phyloP scores from a whole-genome alignment of 2,888 invertebrate species.

The Polymixis flavicincta region DNA sequence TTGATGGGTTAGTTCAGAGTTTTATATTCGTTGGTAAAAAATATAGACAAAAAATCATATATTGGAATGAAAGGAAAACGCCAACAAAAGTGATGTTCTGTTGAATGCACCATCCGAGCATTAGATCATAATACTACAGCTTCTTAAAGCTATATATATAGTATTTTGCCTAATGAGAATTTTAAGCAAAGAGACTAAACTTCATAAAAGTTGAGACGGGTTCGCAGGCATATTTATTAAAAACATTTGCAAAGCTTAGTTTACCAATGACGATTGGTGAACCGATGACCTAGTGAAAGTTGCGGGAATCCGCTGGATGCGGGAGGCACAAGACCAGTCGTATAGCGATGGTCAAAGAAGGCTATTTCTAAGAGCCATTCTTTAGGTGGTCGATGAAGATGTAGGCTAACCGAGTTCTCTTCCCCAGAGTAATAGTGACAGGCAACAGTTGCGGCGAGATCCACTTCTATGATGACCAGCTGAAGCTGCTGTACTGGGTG shows the following conservation, averaged over 20 bases:
- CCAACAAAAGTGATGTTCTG: neutral
- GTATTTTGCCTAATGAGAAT: too few species aligned
- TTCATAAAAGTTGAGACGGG: neutral
- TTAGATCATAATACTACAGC: too few species aligned
- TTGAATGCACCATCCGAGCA: neutral
- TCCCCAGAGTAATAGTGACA: conserved; percentile 87
- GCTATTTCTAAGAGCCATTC: too few species aligned
- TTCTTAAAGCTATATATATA: too few species aligned
- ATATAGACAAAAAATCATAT: neutral
- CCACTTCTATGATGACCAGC: conserved; percentile 90
- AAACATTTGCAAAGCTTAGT: neutral
- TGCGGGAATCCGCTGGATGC: neutral
- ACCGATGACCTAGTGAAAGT: neutral
- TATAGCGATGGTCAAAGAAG: too few species aligned
- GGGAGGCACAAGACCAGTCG: too few species aligned
- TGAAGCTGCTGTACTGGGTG: conserved; percentile 91
- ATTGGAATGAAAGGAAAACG: neutral
- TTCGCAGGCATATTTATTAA: neutral
- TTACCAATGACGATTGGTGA: too few species aligned
- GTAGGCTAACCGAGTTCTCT: neutral
- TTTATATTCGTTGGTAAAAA: too few species aligned
- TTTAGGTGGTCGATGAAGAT: too few species aligned
- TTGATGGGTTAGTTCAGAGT: conserved; percentile 86
- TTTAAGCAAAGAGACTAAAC: neutral
- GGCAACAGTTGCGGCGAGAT: conserved; percentile 90